Percentiles rank a stretch among this genome's conserved stretches.
Conservation (phyloP, 2,888 invertebrate species). For the Drosophila histrio region DNA sequence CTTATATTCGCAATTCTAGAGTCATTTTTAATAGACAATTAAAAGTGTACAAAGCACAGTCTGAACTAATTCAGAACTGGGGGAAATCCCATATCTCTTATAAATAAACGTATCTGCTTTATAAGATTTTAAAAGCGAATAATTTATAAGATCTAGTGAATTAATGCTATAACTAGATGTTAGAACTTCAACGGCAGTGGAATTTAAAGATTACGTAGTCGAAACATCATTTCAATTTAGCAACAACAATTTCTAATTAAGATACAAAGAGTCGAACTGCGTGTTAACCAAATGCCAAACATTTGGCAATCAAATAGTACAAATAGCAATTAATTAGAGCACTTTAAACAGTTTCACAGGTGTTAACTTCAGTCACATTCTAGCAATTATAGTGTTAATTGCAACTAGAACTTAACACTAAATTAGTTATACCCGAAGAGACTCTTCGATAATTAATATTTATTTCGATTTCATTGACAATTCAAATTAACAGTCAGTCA, state of each 20-base stretch:
- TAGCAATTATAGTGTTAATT: conserved; percentile 34
- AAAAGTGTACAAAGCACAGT: background rate
- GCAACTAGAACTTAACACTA: background rate
- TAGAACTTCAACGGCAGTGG: background rate
- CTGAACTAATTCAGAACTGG: background rate
- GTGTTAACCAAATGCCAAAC: conserved; percentile 43
- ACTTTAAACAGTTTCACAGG: conserved; percentile 24
- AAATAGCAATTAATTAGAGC: conserved; percentile 49
- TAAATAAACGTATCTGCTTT: background rate
- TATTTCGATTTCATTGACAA: conserved; percentile 60
- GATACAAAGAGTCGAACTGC: conserved; percentile 5
- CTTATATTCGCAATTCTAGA: background rate
- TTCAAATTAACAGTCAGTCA: conserved; percentile 57
- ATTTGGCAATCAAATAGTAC: conserved; percentile 16
- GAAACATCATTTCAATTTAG: conserved; percentile 13
- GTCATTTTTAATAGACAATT: background rate
- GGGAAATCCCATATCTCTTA: background rate
- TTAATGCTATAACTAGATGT: background rate
- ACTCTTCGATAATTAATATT: conserved; percentile 44
- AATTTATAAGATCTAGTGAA: background rate
- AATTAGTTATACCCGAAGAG: conserved; percentile 8
- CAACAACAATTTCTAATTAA: conserved; percentile 37
- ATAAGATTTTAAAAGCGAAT: background rate
- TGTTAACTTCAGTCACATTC: conserved; percentile 20
- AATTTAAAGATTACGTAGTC: conserved; percentile 15